A percentile compares a stretch with the other conserved stretches of the same genome.
Conservation (phyloP, 2,113 vertebrate species). For the Diadophis punctatus region DNA sequence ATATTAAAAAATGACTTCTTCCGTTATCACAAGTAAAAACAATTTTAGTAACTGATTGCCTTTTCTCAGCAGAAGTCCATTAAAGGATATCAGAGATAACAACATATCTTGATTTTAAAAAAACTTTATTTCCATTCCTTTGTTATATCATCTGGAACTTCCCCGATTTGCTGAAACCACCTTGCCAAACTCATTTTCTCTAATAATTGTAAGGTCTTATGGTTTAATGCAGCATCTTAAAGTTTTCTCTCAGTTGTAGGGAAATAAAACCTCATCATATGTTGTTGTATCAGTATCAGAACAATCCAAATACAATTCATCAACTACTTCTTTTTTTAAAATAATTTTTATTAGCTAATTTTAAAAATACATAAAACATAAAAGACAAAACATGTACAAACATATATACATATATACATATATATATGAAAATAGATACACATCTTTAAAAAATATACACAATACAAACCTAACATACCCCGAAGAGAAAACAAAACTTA, state of each 20-base stretch:
- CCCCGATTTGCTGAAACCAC: neutral
- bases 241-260: neutral
- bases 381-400: no score
- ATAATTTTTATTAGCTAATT: no score
- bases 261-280: neutral
- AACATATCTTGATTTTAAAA: neutral
- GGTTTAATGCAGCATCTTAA: neutral
- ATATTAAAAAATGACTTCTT: no score
- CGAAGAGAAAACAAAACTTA: no score
- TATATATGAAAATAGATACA: no score
- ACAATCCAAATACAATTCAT: neutral
- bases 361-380: no score
- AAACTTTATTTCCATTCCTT: neutral
- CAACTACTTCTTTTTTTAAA: no score
- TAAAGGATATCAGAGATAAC: neutral
- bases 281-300: neutral
- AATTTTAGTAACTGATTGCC: no score
- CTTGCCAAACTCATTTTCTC: neutral
- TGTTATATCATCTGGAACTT: neutral
- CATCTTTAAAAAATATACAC: no score
- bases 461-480: no score
- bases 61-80: neutral
- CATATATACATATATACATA: no score
- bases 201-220: neutral
- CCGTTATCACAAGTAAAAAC: no score